A percentile compares a stretch with the other conserved stretches of the same genome.
phyloP scores from a whole-genome alignment of 2,888 invertebrate species.

The Morpho achilles region DNA sequence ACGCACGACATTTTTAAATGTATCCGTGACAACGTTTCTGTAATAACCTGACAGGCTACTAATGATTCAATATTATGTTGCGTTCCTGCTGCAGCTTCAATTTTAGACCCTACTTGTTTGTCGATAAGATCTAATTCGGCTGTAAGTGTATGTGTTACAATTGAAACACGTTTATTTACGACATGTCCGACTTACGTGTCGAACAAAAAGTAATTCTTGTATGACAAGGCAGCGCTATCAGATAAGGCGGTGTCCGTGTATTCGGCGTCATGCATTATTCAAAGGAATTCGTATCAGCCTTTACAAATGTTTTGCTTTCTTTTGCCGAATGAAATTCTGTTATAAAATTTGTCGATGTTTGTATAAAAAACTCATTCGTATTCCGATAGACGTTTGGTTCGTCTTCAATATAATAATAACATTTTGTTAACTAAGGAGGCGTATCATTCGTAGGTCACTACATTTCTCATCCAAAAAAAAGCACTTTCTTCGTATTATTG shows the following conservation, averaged over 20 bases:
- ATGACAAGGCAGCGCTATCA: constrained; percentile 14
- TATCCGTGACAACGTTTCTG: constrained; percentile 9
- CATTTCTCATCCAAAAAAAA: too few species aligned
- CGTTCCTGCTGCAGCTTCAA: constrained; percentile 1
- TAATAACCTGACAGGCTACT: constrained; percentile 17
- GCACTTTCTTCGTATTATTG: too few species aligned
- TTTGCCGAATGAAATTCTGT: constrained; percentile 1
- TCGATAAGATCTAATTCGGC: background rate
- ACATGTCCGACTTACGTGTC: constrained; percentile 20
- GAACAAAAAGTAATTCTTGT: constrained; percentile 18
- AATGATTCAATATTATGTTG: constrained; percentile 10
- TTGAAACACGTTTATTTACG: constrained; percentile 19
- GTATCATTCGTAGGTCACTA: too few species aligned
- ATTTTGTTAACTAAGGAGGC: background rate
- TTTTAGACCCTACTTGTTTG: constrained; percentile 3
- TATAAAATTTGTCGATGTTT: constrained; percentile 2
- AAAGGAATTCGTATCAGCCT: constrained; percentile 13
- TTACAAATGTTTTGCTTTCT: constrained; percentile 11
- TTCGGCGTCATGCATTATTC: constrained; percentile 19
- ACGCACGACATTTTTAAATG: constrained; percentile 2
- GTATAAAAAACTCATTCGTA: constrained; percentile 3
- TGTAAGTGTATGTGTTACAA: constrained; percentile 6
- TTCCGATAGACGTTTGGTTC: background rate
- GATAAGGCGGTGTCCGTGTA: constrained; percentile 13
- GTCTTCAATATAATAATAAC: background rate